phyloP scores from a whole-genome alignment of 2,797 vertebrate genomes.

The Thamnophis elegans region DNA sequence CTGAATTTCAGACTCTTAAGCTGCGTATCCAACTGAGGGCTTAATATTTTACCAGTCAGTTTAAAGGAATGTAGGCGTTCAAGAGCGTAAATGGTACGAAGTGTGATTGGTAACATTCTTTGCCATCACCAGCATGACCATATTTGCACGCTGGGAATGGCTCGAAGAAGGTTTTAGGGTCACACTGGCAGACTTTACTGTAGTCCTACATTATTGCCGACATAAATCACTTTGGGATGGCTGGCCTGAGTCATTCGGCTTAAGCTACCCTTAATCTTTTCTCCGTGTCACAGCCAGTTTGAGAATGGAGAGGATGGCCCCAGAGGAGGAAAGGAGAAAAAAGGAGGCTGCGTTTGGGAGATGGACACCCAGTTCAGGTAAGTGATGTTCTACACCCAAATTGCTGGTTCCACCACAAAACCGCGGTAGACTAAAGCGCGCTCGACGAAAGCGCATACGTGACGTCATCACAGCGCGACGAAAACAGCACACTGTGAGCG shows the following conservation, averaged over 20 bases:
- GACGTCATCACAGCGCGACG: too few relatives aligned
- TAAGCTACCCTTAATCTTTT: not conserved
- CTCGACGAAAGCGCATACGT: too few relatives aligned
- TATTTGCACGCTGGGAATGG: conserved; percentile 11
- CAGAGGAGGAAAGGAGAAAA: not conserved
- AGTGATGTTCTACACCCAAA: not conserved
- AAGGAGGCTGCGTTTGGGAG: not conserved
- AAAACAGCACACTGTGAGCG: too few relatives aligned
- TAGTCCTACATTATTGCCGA: not conserved
- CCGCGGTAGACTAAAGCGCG: too few relatives aligned
- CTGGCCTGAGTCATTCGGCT: not conserved
- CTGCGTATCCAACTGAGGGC: not conserved
- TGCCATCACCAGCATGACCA: conserved; percentile 4
- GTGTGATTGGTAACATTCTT: not conserved
- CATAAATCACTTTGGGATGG: not conserved
- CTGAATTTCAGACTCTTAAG: not conserved
- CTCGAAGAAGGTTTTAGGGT: not conserved
- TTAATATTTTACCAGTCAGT: not conserved
- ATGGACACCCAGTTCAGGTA: not conserved
- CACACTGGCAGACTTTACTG: not conserved
- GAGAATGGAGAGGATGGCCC: not conserved
- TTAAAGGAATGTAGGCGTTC: not conserved
- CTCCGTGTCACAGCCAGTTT: not conserved
- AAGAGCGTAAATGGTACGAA: not conserved
- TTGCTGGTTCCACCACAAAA: too few relatives aligned